Evolutionary conservation across 1,140 invertebrate species (phyloP), one percentile per base, ranked within the genome.

Genomic region (Dryas iulia): DNA sequence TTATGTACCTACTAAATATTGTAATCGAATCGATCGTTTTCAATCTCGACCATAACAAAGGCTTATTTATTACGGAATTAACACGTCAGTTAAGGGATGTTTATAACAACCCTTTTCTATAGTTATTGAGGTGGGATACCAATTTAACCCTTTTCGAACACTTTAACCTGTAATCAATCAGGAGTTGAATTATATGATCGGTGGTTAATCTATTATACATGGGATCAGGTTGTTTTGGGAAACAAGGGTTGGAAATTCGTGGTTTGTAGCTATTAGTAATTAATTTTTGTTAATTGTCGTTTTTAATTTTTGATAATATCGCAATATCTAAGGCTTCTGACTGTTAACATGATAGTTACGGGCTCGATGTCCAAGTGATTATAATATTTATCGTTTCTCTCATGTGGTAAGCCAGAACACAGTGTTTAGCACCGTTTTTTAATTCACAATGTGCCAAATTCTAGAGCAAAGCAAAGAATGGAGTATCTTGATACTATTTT

Each of bases 101-200:
- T 82, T 75, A 76, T 78, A 83, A 82, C 74, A 83, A 84, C 80
- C 86, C 83, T 79, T 84, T 82, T 78, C 72, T 79, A 72, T 65
- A 53, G 33, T 35, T 35, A 35, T 35, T 35, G 33, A 14, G 12
- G 33, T 47, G 67, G 69, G 59, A 53, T 54, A 74, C 59, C 62
- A 73, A 73, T 85, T 80, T 82, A 79, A 82, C 81, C 83, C 81
- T 81, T 81, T 74, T 77, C 70, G 60, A 76, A 74, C 70, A 63
- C 67, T 59, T 78, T 82, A 87, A 81, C 84, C 72, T 66, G 74
- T 70, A 86, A 88, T 90, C 83, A 90, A 88, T 90, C 83, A 79
- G 78, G 18, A 18, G 47, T 58, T n/a, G 53, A 62, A 53, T 53
- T 14, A 7, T 62, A 28, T 54, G 60, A 62, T 62, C 33, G 60